Conservation (phyloP, 1,140 invertebrate species). For the Bombus turneri region DNA sequence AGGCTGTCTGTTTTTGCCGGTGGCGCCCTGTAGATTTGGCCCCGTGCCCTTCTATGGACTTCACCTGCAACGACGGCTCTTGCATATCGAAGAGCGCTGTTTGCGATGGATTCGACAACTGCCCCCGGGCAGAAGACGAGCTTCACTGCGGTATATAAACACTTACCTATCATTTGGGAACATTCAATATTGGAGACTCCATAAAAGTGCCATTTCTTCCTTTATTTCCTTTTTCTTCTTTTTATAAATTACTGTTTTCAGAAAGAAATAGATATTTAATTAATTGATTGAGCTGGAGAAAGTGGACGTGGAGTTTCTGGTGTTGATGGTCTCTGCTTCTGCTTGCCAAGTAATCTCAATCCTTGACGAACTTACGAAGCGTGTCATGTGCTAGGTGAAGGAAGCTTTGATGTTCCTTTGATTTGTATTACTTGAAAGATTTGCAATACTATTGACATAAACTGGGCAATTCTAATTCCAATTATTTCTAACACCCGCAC, state of each 20-base stretch:
- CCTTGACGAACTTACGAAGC: neutral
- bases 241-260: neutral
- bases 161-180: slow-evolving; percentile 35
- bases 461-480: too few relatives aligned
- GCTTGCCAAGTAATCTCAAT: slow-evolving; percentile 35
- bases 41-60: slow-evolving; percentile 84
- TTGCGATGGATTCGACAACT: slow-evolving; percentile 90
- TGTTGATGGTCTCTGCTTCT: slow-evolving; percentile 4
- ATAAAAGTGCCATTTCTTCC: neutral
- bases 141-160: slow-evolving; percentile 82
- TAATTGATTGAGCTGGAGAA: neutral
- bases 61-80: slow-evolving; percentile 85
- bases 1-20: slow-evolving; percentile 71
- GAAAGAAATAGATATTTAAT: neutral
- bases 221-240: neutral
- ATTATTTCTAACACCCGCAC: too few relatives aligned
- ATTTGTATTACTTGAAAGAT: neutral
- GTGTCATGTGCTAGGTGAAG: neutral
- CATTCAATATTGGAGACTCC: neutral
- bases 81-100: slow-evolving; percentile 86
- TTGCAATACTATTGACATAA: neutral
- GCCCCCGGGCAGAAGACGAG: slow-evolving; percentile 90
- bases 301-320: neutral
- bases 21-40: slow-evolving; percentile 78
- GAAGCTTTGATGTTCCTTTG: neutral